Evolutionary conservation across 23 tunicate species (phyloP).

Genomic region (Halocynthia roretzi): DNA sequence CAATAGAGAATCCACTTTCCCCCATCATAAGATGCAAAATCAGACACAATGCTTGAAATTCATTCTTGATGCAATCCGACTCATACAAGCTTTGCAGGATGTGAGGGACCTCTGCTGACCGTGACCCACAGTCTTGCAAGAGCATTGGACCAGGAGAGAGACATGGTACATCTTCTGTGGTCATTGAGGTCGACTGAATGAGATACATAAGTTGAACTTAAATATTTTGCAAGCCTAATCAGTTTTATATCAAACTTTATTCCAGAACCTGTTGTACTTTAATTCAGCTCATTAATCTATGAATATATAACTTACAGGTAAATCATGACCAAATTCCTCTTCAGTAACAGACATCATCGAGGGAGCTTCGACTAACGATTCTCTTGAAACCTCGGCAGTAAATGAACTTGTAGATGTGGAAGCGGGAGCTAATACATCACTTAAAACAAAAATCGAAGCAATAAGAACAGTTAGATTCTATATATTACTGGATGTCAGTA

Average conservation of each 20-base stretch:
- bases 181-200: neutral
- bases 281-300: neutral
- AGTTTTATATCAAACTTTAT: too few species aligned
- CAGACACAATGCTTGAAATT: slow-evolving; percentile 57
- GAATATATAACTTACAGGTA: neutral
- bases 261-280: too few species aligned
- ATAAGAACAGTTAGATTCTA: too few species aligned
- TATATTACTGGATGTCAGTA: too few species aligned
- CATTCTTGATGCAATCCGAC: slow-evolving; percentile 29
- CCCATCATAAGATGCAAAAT: slow-evolving; percentile 61
- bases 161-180: slow-evolving; percentile 14
- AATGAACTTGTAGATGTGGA: neutral
- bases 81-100: slow-evolving; percentile 25
- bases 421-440: neutral
- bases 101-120: slow-evolving; percentile 34
- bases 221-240: too few species aligned
- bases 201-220: too few species aligned
- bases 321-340: neutral
- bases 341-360: slow-evolving; percentile 12
- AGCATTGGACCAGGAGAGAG: slow-evolving; percentile 33
- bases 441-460: neutral
- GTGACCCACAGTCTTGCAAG: slow-evolving; percentile 56
- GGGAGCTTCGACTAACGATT: neutral
- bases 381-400: too few species aligned
- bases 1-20: slow-evolving; percentile 66